Conservation (phyloP, 1,140 invertebrate genomes). For the Drosophila albomicans region DNA sequence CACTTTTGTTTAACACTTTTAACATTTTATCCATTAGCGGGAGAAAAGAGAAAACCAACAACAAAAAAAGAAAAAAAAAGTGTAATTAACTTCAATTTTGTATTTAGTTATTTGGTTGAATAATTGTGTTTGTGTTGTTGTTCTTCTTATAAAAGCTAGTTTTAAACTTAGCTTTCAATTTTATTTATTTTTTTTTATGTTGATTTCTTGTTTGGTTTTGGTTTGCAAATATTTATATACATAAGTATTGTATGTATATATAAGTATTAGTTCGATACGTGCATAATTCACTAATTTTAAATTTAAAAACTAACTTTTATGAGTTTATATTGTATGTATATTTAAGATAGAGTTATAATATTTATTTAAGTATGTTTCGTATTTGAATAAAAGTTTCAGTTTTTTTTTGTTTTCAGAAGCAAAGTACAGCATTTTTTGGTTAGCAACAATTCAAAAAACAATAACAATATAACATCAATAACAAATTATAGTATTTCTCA, state of each 20-base stretch:
- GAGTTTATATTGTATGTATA: slow-evolving; percentile 30
- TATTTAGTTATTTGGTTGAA: slow-evolving; percentile 23
- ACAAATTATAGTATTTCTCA: background rate
- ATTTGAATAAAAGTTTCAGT: slow-evolving; percentile 17
- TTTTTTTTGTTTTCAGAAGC: slow-evolving; percentile 20
- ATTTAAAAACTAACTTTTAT: slow-evolving; percentile 44
- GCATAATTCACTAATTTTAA: slow-evolving; percentile 40
- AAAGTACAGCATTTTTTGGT: slow-evolving; percentile 40
- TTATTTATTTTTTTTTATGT: background rate
- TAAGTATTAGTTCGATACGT: slow-evolving; percentile 48
- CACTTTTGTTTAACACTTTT: slow-evolving; percentile 29
- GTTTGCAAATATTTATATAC: slow-evolving; percentile 20
- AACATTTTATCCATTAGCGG: slow-evolving; percentile 28
- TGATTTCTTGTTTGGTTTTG: background rate
- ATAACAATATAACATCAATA: slow-evolving; percentile 10
- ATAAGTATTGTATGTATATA: slow-evolving; percentile 25
- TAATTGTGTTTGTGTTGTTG: slow-evolving; percentile 27
- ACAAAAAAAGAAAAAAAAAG: slow-evolving; percentile 5
- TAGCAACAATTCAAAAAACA: slow-evolving; percentile 18
- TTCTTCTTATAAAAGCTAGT: slow-evolving; percentile 44
- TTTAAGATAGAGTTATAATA: slow-evolving; percentile 19
- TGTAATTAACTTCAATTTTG: slow-evolving; percentile 30
- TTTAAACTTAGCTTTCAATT: slow-evolving; percentile 25
- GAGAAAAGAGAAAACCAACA: slow-evolving; percentile 7
- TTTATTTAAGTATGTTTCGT: slow-evolving; percentile 18